Base-by-base conservation (phyloP, 64 coral and sea anemone genomes). In the Exaiptasia diaphana region DNA sequence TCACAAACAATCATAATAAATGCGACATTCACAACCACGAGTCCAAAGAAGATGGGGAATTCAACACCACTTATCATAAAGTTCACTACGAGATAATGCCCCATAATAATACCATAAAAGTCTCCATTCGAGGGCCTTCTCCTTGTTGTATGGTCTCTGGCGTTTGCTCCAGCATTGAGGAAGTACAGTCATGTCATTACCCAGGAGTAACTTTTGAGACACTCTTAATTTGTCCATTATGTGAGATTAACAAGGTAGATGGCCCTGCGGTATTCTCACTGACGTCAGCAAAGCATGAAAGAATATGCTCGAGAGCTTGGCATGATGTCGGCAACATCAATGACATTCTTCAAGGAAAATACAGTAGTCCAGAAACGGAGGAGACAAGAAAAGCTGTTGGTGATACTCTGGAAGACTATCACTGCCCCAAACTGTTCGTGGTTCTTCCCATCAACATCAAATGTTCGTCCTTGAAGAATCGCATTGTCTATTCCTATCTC, bases 81-180 rank as follows among this genome's bases (percentile, higher is more conserved):
- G 90, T 93, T 2, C 78, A 86, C 28, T 27, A 86, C 15, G 83
- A 93, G 20, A 56, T 53, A 45, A 29, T 93, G 27, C 90, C 90
- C 1, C 59, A 68, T 38, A 80, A 73, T 20, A 75, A 93, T 48
- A 74, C 71, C 24, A 33, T 93, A 38, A 87, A 41, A 38, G 77
- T 93, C 22, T 54, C 78, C 8, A 60, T 93, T 14, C 56, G 90
- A 26, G 90, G 90, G 0, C 38, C 57, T 13, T 4, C 9, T n/a
- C 90, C 90, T 6, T 80, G 77, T 29, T 93, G 83, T 75, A 58
- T 93, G 4, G 52, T 93, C n/a, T 52, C 90, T 42, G 79, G 70
- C 77, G 35, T 93, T 11, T 87, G 79, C 57, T 20, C 49, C 6
- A 76, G 50, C 11, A 54, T 93, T 14, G 71, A 93, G 30, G 82